Percentiles rank a stretch among this genome's conserved stretches.
Conservation (phyloP, 2,888 invertebrate genomes). For the Standfussiana lucernea region DNA sequence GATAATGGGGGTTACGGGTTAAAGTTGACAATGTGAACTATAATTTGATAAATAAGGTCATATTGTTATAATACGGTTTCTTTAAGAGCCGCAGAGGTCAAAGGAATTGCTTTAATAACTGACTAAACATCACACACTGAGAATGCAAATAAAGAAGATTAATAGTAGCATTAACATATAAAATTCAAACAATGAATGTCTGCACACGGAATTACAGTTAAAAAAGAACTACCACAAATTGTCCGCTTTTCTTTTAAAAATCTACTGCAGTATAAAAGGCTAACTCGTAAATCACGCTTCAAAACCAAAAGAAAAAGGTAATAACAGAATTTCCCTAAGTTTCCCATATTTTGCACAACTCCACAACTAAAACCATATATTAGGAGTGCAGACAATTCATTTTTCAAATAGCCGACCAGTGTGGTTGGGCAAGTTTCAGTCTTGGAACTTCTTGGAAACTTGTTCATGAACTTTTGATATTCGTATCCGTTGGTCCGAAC, state of each 20-base stretch:
- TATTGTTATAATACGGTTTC: not conserved
- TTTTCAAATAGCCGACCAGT: constrained; percentile 85
- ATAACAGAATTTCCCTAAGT: constrained; percentile 69
- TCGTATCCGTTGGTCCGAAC: constrained; percentile 82
- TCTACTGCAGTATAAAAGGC: constrained; percentile 26
- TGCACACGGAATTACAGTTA: constrained; percentile 1
- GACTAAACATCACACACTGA: not conserved
- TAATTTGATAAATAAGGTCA: not conserved
- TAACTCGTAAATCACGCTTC: constrained; percentile 52
- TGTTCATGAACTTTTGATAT: constrained; percentile 84
- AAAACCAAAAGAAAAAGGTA: constrained; percentile 55
- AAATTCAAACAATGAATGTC: constrained; percentile 18
- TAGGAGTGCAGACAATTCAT: constrained; percentile 89
- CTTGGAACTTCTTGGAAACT: constrained; percentile 80
- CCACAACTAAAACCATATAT: constrained; percentile 86
- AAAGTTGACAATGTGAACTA: not conserved
- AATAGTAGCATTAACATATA: not conserved
- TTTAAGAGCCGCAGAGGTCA: not conserved
- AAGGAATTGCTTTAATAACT: not conserved
- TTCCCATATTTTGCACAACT: constrained; percentile 81
- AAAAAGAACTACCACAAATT: constrained; percentile 15
- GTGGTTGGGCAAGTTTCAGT: constrained; percentile 79
- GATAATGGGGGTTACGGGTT: too few relatives aligned
- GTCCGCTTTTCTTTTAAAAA: constrained; percentile 26
- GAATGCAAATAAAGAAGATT: not conserved